Percentiles rank a stretch among this genome's conserved stretches.
Conservation (phyloP, 2,888 invertebrate genomes). For the Cepaea hortensis region DNA sequence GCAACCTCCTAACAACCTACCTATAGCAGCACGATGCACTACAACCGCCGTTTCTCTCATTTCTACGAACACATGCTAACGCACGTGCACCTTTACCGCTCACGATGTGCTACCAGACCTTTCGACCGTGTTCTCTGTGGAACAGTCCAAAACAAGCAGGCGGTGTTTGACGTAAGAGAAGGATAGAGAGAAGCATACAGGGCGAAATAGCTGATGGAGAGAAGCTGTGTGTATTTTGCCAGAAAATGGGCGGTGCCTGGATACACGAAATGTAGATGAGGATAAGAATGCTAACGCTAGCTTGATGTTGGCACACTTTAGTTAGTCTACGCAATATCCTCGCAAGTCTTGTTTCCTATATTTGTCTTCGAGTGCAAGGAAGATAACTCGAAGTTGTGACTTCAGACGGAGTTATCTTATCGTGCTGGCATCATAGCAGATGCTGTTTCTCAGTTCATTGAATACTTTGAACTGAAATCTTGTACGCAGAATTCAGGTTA, state of each 20-base stretch:
- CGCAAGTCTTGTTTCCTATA: background rate
- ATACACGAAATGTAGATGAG: background rate
- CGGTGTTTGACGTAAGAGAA: background rate
- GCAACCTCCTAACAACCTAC: background rate
- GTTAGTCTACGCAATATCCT: too few relatives aligned
- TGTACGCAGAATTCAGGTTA: background rate
- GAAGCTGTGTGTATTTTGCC: background rate
- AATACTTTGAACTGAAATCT: background rate
- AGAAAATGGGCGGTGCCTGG: slow-evolving; percentile 16
- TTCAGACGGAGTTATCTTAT: background rate
- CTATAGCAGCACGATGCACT: background rate
- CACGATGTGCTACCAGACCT: background rate
- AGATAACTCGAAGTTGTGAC: background rate
- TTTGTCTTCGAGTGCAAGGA: background rate
- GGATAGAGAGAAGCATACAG: background rate
- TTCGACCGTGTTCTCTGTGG: background rate
- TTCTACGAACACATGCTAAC: background rate
- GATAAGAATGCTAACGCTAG: background rate
- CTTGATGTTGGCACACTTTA: too few relatives aligned
- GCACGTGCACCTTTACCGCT: slow-evolving; percentile 1
- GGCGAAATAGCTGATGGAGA: background rate
- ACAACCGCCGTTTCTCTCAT: background rate
- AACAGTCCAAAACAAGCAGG: background rate
- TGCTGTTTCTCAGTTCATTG: background rate
- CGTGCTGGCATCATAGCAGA: too few relatives aligned